Evolutionary conservation across 2,797 vertebrate genomes (phyloP).

Genomic region (Anguilla anguilla): DNA sequence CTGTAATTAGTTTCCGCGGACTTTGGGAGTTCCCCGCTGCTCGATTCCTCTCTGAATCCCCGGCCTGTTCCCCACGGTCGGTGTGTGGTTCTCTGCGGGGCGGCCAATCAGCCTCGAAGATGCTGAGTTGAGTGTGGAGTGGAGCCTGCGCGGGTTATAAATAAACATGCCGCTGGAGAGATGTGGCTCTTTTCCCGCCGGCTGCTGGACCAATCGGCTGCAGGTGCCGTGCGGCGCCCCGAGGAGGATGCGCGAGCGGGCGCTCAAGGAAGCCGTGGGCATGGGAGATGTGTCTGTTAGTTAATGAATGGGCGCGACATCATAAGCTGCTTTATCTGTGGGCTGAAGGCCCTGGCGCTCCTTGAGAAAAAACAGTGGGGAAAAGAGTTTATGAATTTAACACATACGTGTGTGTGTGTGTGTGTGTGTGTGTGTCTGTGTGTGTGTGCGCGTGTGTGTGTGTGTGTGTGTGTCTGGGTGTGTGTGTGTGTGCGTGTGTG

Average conservation of each 20-base stretch:
- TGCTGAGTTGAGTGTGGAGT: background rate
- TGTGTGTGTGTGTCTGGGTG: background rate
- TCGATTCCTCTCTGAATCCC: background rate
- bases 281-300: background rate
- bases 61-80: background rate
- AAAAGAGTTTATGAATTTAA: background rate
- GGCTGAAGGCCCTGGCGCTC: background rate
- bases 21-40: background rate
- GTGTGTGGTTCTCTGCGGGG: background rate
- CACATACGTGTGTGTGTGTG: background rate
- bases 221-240: background rate
- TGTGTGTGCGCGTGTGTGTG: background rate
- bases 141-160: background rate
- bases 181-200: background rate
- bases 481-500: background rate
- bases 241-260: background rate
- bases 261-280: background rate
- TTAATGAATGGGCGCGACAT: background rate
- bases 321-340: background rate
- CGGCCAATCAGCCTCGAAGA: constrained; percentile 20
- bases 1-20: background rate
- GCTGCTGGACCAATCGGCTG: background rate
- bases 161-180: background rate
- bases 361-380: background rate
- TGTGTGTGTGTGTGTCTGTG: background rate